Percentiles rank a stretch among this genome's conserved stretches.
phyloP scores from a whole-genome alignment of 2,888 invertebrate species.

The Megastigmus dorsalis region DNA sequence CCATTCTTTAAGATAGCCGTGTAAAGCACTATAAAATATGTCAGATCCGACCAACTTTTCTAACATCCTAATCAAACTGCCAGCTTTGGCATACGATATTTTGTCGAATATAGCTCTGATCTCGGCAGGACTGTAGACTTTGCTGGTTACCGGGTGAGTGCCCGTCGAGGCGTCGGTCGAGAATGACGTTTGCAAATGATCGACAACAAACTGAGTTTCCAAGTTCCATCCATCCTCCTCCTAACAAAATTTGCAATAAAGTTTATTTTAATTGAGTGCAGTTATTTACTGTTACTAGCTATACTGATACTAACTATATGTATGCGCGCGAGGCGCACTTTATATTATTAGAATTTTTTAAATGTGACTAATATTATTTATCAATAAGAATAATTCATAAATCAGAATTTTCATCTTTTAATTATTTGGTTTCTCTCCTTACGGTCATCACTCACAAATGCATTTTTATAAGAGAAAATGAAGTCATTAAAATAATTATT shows the following conservation, averaged over 20 bases:
- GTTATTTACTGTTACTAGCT: neutral
- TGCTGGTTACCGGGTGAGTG: conserved; percentile 78
- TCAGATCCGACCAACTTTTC: conserved; percentile 78
- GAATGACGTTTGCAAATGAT: conserved; percentile 81
- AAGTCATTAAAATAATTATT: too few relatives aligned
- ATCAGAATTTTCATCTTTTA: too few relatives aligned
- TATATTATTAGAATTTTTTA: too few relatives aligned
- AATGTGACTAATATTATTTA: too few relatives aligned
- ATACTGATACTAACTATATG: too few relatives aligned
- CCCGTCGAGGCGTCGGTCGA: conserved; percentile 77
- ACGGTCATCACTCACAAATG: too few relatives aligned
- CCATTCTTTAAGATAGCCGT: conserved; percentile 76
- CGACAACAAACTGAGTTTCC: conserved; percentile 82
- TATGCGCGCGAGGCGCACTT: too few relatives aligned
- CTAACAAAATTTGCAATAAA: conserved; percentile 70
- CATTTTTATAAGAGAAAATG: too few relatives aligned
- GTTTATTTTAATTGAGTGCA: neutral
- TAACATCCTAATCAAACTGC: conserved; percentile 81
- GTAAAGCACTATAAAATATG: conserved; percentile 77
- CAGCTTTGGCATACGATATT: conserved; percentile 83
- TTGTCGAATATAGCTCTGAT: conserved; percentile 80
- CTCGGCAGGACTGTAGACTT: conserved; percentile 77
- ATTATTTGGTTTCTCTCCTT: too few relatives aligned
- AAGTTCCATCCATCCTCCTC: conserved; percentile 80
- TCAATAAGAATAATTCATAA: too few relatives aligned